phyloP scores from a whole-genome alignment of 2,888 invertebrate genomes.

The Phrixothrix hirtus region DNA sequence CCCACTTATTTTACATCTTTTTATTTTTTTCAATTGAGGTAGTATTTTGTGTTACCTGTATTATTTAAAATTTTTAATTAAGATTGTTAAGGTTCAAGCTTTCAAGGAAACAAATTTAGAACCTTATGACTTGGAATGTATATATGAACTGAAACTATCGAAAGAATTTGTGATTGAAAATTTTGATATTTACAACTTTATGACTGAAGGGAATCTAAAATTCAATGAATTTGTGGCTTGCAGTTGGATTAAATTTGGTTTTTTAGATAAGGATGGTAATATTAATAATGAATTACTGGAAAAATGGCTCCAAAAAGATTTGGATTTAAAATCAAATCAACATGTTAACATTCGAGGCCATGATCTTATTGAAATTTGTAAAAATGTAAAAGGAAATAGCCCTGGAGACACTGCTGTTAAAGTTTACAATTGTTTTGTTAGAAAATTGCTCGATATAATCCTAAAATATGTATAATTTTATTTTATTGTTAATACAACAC shows the following conservation, averaged over 20 bases:
- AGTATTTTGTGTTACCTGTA: no score
- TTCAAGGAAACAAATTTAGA: slow-evolving; percentile 4
- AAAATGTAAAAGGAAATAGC: neutral
- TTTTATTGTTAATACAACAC: no score
- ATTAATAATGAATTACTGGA: slow-evolving; percentile 4
- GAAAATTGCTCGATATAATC: neutral
- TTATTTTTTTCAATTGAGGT: no score
- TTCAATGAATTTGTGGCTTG: slow-evolving; percentile 11
- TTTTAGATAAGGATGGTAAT: slow-evolving; percentile 1
- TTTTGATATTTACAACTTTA: slow-evolving; percentile 8
- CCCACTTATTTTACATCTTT: no score
- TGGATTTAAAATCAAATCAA: neutral
- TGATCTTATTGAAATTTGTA: slow-evolving; percentile 1
- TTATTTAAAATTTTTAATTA: neutral
- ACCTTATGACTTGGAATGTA: slow-evolving; percentile 8
- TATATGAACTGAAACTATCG: slow-evolving; percentile 7
- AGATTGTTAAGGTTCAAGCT: neutral
- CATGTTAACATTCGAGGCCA: neutral
- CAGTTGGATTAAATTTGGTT: slow-evolving; percentile 9
- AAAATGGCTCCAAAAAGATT: slow-evolving; percentile 9
- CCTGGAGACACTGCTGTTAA: slow-evolving; percentile 10
- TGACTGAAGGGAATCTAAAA: slow-evolving; percentile 3
- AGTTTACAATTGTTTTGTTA: slow-evolving; percentile 12
- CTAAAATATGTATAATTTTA: neutral
- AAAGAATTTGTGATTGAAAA: slow-evolving; percentile 3